phyloP scores from a whole-genome alignment of 2,113 vertebrate genomes.

The Empidonax traillii region DNA sequence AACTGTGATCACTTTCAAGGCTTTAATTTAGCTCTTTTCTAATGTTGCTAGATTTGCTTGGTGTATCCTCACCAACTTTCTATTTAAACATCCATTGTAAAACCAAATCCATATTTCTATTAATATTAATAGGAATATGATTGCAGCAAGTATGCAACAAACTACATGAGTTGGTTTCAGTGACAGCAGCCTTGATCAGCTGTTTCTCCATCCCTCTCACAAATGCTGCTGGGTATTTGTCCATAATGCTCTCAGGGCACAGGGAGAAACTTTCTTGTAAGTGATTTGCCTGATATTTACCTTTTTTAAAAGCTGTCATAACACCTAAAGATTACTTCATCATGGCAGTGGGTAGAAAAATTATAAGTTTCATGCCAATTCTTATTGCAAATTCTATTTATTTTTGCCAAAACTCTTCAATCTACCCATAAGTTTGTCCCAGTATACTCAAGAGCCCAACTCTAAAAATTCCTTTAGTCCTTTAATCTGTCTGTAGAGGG shows the following conservation, averaged over 20 bases:
- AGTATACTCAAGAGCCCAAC: neutral
- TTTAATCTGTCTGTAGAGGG: neutral
- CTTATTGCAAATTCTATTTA: neutral
- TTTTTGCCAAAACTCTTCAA: neutral
- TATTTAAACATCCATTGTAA: neutral
- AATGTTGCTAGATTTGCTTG: neutral
- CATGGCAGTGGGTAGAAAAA: neutral
- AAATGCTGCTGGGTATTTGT: neutral
- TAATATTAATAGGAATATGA: slow-evolving; percentile 25
- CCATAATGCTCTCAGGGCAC: neutral
- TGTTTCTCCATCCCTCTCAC: neutral
- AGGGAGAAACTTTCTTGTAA: neutral
- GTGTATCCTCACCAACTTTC: neutral
- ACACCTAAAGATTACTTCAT: neutral
- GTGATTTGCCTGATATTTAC: neutral
- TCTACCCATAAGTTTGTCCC: neutral
- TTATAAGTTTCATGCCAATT: neutral
- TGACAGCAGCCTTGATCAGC: neutral
- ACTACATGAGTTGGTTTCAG: neutral
- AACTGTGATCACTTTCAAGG: neutral
- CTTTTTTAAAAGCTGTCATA: neutral
- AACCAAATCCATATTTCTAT: neutral
- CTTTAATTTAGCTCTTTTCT: neutral
- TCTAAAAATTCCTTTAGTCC: neutral
- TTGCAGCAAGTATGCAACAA: neutral